These are phyloP conservation scores for Luehdorfia chinensis DNA, from an alignment of 1,140 invertebrate genomes.

Conservation along the genomic window DNA sequence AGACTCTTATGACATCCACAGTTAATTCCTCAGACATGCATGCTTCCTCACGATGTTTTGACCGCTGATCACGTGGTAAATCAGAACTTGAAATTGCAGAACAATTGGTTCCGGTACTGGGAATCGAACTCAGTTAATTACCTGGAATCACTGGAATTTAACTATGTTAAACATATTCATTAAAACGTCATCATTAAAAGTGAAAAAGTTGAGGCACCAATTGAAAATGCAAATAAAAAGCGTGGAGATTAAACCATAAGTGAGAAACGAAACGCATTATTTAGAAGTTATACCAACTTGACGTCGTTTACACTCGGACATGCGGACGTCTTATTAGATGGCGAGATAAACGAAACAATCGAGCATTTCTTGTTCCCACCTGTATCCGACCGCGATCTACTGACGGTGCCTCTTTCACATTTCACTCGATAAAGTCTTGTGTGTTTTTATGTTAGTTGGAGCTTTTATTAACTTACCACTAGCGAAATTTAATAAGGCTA, in stretches of 20 bases:
- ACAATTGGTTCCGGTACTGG: no score
- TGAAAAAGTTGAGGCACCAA: no score
- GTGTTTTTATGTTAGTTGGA: background rate
- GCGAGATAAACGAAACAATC: background rate
- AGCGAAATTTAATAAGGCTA: no score
- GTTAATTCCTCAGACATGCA: no score
- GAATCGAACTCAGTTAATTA: no score
- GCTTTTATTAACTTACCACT: background rate
- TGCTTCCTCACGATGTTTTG: no score
- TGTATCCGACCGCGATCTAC: slow-evolving; percentile 4
- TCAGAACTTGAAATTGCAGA: no score
- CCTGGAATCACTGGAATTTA: no score
- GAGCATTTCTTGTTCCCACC: slow-evolving; percentile 1
- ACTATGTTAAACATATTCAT: no score
- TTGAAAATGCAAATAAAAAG: slow-evolving; percentile 2
- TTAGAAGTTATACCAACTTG: background rate
- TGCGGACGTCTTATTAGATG: slow-evolving; percentile 1
- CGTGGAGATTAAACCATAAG: background rate
- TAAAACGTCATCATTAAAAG: no score
- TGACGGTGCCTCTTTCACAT: background rate
- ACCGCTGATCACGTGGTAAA: no score
- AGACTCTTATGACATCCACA: no score
- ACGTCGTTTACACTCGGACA: background rate
- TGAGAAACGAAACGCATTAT: background rate
- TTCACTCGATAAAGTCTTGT: slow-evolving; percentile 6